Conservation (phyloP, 2,113 vertebrate species). For the Psettodes erumei region DNA sequence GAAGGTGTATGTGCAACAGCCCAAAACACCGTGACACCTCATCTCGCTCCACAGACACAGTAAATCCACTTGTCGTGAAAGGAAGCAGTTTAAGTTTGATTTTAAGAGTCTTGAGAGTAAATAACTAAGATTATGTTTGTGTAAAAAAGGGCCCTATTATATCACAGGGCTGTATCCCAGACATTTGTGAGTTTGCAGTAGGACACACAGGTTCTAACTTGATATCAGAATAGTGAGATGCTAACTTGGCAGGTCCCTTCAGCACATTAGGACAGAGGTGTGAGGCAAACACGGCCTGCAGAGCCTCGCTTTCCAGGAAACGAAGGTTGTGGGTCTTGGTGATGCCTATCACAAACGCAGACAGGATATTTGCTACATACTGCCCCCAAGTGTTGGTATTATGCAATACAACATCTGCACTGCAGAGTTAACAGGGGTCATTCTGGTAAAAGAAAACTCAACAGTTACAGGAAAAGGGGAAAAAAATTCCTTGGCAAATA, state of each 20-base stretch:
- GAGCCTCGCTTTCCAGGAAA: constrained; percentile 89
- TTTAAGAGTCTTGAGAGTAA: too few species aligned
- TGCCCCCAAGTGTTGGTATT: constrained; percentile 66
- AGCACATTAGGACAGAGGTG: constrained; percentile 89
- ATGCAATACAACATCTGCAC: constrained; percentile 8
- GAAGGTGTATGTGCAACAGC: not conserved
- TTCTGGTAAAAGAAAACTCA: not conserved
- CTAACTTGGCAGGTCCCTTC: constrained; percentile 90
- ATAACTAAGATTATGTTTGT: not conserved
- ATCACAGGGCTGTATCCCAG: not conserved
- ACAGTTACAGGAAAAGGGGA: not conserved
- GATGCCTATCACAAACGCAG: constrained; percentile 82
- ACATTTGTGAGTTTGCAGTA: not conserved
- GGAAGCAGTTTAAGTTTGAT: too few species aligned
- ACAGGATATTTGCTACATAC: constrained; percentile 41
- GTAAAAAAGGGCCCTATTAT: not conserved
- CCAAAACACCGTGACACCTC: not conserved
- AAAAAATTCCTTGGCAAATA: not conserved
- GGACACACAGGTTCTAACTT: not conserved
- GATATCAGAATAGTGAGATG: not conserved
- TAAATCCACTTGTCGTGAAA: not conserved
- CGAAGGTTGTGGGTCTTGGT: constrained; percentile 90
- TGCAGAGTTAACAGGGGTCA: not conserved
- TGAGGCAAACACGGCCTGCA: constrained; percentile 91
- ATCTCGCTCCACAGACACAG: not conserved